Evolutionary conservation across 2,113 vertebrate species (phyloP).

Genomic region (Campylomormyrus numenius): DNA sequence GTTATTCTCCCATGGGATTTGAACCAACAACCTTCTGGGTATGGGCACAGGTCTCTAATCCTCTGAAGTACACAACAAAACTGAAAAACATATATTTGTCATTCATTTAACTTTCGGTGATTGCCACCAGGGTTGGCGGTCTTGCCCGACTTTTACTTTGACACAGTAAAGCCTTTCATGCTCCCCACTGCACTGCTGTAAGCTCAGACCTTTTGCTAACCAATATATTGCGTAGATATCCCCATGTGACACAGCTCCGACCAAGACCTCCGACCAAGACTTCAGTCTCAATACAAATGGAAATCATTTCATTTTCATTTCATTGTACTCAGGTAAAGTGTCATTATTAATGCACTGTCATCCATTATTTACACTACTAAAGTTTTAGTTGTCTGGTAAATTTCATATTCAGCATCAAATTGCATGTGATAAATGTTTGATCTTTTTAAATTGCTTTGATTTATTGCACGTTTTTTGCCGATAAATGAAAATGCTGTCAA

Average conservation of each 20-base stretch:
- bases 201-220: neutral
- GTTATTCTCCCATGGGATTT: neutral
- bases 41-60: neutral
- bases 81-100: neutral
- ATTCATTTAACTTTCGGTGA: neutral
- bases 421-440: neutral
- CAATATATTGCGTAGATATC: neutral
- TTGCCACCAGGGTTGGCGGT: neutral
- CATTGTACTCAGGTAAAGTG: neutral
- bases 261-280: neutral
- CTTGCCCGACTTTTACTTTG: neutral
- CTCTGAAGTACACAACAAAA: neutral
- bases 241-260: neutral
- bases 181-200: neutral
- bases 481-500: conserved; percentile 16
- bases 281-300: neutral
- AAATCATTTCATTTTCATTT: neutral
- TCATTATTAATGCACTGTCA: neutral
- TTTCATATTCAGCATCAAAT: neutral
- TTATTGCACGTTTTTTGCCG: neutral
- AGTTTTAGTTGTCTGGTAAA: neutral
- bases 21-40: neutral
- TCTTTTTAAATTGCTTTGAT: neutral
- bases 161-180: neutral
- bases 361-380: neutral